Conservation (phyloP, 2,113 vertebrate species). For the Pseudorectes ferrugineus region DNA sequence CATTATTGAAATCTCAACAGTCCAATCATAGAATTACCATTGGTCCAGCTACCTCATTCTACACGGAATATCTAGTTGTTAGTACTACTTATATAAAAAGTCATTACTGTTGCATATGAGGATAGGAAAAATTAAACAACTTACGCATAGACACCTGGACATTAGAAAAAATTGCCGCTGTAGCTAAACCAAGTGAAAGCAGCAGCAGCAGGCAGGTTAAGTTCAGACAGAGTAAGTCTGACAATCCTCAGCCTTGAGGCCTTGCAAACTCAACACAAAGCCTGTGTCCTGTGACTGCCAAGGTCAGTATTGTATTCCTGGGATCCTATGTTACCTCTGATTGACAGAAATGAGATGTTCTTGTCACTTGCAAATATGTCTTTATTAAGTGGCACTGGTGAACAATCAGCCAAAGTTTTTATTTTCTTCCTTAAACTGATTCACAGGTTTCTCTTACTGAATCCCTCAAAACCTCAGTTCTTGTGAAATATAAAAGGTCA, state of each 20-base stretch:
- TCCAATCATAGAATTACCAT: neutral
- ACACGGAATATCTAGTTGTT: neutral
- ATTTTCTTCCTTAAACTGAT: neutral
- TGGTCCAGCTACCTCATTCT: neutral
- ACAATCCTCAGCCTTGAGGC: neutral
- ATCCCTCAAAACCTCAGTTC: neutral
- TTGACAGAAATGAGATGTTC: neutral
- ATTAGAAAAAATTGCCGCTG: neutral
- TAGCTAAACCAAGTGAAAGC: neutral
- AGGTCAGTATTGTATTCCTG: too few species aligned
- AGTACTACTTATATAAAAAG: neutral
- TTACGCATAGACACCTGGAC: neutral
- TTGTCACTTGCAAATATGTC: neutral
- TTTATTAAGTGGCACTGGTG: constrained; percentile 1
- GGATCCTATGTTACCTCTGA: neutral
- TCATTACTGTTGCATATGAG: neutral
- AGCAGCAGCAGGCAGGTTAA: neutral
- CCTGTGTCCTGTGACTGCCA: neutral
- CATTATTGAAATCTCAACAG: neutral
- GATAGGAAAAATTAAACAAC: neutral
- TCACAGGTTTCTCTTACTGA: neutral
- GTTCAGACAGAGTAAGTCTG: neutral
- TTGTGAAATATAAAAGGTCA: neutral
- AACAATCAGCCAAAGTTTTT: neutral
- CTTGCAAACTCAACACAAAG: neutral